Evolutionary conservation across 2,888 invertebrate genomes (phyloP).

Genomic region (Busseola fusca): DNA sequence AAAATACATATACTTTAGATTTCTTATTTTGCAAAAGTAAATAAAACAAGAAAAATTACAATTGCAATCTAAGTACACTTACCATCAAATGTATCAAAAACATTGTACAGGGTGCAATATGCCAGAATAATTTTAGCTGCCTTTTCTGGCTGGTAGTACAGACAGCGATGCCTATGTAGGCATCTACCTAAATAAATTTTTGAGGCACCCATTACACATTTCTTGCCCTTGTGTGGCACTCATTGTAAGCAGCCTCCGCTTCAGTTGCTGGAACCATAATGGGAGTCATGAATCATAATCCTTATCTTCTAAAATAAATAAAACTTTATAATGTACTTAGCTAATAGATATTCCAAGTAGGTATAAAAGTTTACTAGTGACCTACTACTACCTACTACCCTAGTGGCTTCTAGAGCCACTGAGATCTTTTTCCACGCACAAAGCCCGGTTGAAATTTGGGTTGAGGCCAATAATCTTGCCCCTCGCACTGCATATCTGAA

Average conservation of each 20-base stretch:
- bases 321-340: background rate
- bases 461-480: background rate
- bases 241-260: no score
- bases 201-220: background rate
- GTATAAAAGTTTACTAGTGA: no score
- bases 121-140: slow-evolving; percentile 1
- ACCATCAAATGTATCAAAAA: slow-evolving; percentile 5
- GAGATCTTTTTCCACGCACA: no score
- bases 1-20: no score
- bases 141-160: background rate
- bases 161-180: background rate
- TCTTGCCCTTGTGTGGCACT: background rate
- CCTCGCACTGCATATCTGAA: background rate
- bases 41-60: no score
- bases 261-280: slow-evolving; percentile 5
- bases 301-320: slow-evolving; percentile 4
- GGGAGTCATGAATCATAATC: slow-evolving; percentile 13
- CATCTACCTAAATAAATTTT: slow-evolving; percentile 3
- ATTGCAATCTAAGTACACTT: background rate
- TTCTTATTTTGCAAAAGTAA: no score
- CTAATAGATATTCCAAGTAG: background rate
- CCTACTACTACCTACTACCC: no score
- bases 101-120: slow-evolving; percentile 8
- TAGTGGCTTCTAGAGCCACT: no score
- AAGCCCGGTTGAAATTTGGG: background rate